Base-by-base conservation (phyloP, 2,888 invertebrate genomes). In the Macaria notata region DNA sequence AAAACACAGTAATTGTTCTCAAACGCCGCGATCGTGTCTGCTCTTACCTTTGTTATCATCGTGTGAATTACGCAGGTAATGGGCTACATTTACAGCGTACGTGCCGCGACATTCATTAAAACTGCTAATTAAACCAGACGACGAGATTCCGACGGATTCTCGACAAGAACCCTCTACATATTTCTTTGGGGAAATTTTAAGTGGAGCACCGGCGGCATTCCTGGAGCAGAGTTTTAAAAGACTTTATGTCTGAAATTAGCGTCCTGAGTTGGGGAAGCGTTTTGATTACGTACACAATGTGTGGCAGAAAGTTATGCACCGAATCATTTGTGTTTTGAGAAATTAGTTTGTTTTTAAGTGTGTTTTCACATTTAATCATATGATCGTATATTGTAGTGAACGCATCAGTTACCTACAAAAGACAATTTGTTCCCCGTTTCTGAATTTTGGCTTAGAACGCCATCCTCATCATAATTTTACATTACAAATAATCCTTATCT, bases 61-160 rank as follows among this genome's bases (percentile, higher is more conserved):
- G 82, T 83, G 85, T 83, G 86, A 88, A 86, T 84, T 81, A 85
- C 83, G 79, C 79, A 84, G 86, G 87, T 87, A 88, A 88, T 86
- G 86, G 84, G 79, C 75, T 84, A 82, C 84, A 79, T 86, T 87
- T 81, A 84, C 79, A 79, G 78, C 82, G 87, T 83, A 88, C 88
- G 88, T 88, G 88, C 81, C 84, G 74, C 78, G 81, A 87, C 86
- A 88, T 88, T 88, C 83, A 88, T 88, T 88, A 88, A 79, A 79
- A 75, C 74, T 81, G 79, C 87, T 88, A 88, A 88, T 88, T 88
- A 88, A 84, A 87, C 83, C 81, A 73, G 75, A 75, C 78, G 78
- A 68, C 76, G 79, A 78, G 84, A 83, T 83, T 82, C 80, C 81
- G 68, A 78, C 78, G 80, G 78, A 81, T 81, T 70, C 77, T 75